A percentile compares a stretch with the other conserved stretches of the same genome.
These are phyloP conservation scores for Riptortus pedestris DNA, from an alignment of 1,140 invertebrate genomes.

Conservation along the genomic window DNA sequence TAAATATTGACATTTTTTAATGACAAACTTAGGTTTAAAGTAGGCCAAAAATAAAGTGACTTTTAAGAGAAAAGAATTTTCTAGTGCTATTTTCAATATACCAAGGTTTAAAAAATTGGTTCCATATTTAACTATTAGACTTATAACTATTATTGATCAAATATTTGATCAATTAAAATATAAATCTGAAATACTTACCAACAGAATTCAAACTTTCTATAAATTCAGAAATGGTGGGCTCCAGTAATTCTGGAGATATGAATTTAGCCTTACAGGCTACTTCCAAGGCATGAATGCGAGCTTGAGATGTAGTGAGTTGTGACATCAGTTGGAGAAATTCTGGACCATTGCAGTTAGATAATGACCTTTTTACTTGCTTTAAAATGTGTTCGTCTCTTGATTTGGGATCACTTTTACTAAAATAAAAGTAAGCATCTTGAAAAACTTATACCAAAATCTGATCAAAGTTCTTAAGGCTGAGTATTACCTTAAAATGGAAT, in stretches of 20 bases:
- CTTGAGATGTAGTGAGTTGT: slow-evolving; percentile 63
- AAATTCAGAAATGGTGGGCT: slow-evolving; percentile 4
- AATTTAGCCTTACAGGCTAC: slow-evolving; percentile 54
- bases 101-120: no score
- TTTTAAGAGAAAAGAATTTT: no score
- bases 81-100: no score
- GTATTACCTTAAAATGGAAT: slow-evolving; percentile 66
- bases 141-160: no score
- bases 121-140: no score
- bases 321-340: slow-evolving; percentile 44
- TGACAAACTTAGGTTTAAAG: no score
- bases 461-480: slow-evolving; percentile 17
- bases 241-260: slow-evolving; percentile 44
- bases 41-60: no score
- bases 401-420: slow-evolving; percentile 73
- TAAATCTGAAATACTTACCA: no score
- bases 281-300: slow-evolving; percentile 59
- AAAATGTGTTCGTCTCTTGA: slow-evolving; percentile 78
- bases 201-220: background rate
- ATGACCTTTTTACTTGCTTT: slow-evolving; percentile 59
- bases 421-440: slow-evolving; percentile 29
- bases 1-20: no score
- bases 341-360: slow-evolving; percentile 46
- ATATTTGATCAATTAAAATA: no score
- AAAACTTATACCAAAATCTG: background rate